Base-by-base conservation (phyloP, 2,888 invertebrate species). In the Andrena hattorfiana region DNA sequence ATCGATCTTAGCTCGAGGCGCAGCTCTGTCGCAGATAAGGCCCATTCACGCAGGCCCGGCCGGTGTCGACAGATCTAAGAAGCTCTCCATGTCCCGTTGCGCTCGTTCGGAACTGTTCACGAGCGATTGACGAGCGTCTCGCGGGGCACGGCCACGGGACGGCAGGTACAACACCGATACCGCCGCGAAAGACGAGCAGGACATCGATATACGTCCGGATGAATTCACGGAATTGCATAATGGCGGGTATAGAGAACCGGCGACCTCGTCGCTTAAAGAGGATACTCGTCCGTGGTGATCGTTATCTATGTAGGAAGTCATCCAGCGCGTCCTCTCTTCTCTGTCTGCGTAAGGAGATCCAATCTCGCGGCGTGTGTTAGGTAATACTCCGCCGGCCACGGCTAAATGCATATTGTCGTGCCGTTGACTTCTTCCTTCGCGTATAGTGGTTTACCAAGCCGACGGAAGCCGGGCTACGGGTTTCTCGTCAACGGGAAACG, bases 301-400 rank as follows among this genome's bases (percentile, higher is more conserved):
- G 81, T 86, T 89, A 89, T 89, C 89, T 89, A 87, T 86, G 81
- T 89, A 89, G 89, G 89, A 89, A 89, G 89, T 89, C 89, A 84
- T 88, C 86, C 84, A 80, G 56, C 59, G 26, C 79, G 79, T 84
- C 77, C 77, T 84, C 83, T 72, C 56, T 26, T 87, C 87, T 80
- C 79, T 80, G 80, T 82, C 67, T 71, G 79, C 83, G 88, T 83
- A 87, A 83, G 75, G 77, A 85, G 87, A 87, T 87, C 74, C 84
- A 84, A 87, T 87, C 87, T 87, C 69, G 60, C 70, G 62, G 81
- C 68, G 81, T 71, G 84, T 79, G 88, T 86, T 85, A 88, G 81
- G 88, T 88, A 87, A 87, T 86, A 83, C 83, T 67, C 68, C 59
- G 54, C 73, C 68, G 77, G 76, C 68, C 72, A 54, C 77, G n/a